Evolutionary conservation across 2,888 invertebrate genomes (phyloP).

Genomic region (Eupithecia subumbrata): DNA sequence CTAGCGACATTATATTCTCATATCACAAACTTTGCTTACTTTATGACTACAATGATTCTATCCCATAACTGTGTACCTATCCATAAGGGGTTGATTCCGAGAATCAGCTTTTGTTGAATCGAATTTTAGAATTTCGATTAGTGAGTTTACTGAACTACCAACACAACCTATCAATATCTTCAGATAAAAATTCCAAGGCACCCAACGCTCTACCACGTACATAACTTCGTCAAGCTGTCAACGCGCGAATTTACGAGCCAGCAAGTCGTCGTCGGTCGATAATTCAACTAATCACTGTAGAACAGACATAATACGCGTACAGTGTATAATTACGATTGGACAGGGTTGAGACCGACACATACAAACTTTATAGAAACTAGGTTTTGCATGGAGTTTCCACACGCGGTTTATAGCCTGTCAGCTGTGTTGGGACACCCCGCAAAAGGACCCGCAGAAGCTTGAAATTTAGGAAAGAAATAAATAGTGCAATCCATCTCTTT

Average conservation of each 20-base stretch:
- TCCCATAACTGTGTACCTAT: not conserved
- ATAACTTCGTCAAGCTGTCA: constrained; percentile 43
- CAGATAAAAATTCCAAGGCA: constrained; percentile 16
- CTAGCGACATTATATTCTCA: not conserved
- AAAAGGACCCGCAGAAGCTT: too few relatives aligned
- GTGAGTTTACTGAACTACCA: not conserved
- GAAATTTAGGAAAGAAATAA: too few relatives aligned
- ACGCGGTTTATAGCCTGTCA: not conserved
- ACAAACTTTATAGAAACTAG: not conserved
- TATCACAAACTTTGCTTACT: not conserved
- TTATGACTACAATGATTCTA: not conserved
- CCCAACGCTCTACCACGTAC: constrained; percentile 15
- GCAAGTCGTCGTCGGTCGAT: constrained; percentile 33
- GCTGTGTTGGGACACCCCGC: too few relatives aligned
- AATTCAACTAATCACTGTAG: constrained; percentile 44
- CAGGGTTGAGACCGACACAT: not conserved
- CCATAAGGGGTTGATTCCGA: not conserved
- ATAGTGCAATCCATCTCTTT: too few relatives aligned
- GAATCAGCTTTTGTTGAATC: not conserved
- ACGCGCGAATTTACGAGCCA: constrained; percentile 39
- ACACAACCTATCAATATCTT: constrained; percentile 12
- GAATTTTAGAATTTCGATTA: not conserved
- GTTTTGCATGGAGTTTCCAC: not conserved
- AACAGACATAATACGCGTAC: constrained; percentile 17
- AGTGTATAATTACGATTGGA: constrained; percentile 1